Evolutionary conservation across 2,113 vertebrate genomes (phyloP), one percentile per base, ranked within the genome.

Genomic region (Cromileptes altivelis): DNA sequence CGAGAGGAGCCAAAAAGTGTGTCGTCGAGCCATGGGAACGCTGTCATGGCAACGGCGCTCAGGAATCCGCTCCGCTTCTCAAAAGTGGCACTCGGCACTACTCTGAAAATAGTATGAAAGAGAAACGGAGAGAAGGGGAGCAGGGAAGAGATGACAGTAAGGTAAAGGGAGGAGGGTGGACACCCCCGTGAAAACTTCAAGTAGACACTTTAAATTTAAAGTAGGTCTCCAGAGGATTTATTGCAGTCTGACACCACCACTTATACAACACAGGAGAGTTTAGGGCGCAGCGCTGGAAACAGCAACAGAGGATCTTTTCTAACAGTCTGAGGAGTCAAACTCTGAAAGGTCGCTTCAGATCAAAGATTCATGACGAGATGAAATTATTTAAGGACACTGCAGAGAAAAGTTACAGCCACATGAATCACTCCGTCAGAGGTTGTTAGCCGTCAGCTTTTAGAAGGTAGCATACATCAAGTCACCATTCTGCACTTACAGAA

Each of bases 41-140:
- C 88, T 79, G 85, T 58, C 89, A 92, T 81, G 81, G 83, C 69
- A 92, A 92, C 90, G 45, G 45, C 53, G 57, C 75, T 1, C 14
- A 85, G 82, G 84, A 90, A 82, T 82, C 85, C 25, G 49, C 75
- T 85, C 88, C 25, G 61, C 75, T 73, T 71, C 68, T 81, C 25
- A 42, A 75, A 82, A 89, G 76, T 81, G 74, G 80, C 87, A 79
- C 84, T 85, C 47, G 42, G 45, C 17, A 55, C 40, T 5, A 56
- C 77, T 55, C 87, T 17, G 78, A 61, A 88, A 80, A 89, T 72
- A 81, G 85, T 84, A 55, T 25, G 68, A 87, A 71, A 84, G 73
- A 62, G 73, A 84, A 47, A 65, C 3, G 49, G 58, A 55, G 56
- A 61, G 17, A 56, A 45, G 42, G 37, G 33, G 40, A 78, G 80